phyloP scores from a whole-genome alignment of 2,113 vertebrate species.

The Micromys minutus region DNA sequence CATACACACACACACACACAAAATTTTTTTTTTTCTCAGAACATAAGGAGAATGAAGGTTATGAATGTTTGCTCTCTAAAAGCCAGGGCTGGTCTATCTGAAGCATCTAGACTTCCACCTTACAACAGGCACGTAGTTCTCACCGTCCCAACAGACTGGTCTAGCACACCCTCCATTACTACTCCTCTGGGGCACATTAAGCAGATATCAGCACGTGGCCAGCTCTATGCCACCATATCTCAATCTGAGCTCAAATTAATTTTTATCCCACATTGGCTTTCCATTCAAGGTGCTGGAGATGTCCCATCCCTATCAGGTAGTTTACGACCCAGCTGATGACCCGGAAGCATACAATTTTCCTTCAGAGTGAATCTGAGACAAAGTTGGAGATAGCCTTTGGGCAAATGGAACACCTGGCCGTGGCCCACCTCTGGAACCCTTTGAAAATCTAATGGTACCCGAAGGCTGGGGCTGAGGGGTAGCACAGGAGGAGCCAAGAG shows the following conservation, averaged over 20 bases:
- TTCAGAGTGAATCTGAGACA: constrained; percentile 5
- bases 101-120: background rate
- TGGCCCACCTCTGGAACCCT: background rate
- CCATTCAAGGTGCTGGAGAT: background rate
- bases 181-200: constrained; percentile 6
- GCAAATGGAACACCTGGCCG: background rate
- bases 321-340: background rate
- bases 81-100: background rate
- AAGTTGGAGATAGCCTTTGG: background rate
- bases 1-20: background rate
- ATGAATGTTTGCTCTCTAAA: background rate
- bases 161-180: background rate
- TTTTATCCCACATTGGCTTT: constrained; percentile 40
- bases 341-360: constrained; percentile 7
- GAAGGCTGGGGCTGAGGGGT: background rate
- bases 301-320: background rate
- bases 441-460: background rate
- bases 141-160: background rate
- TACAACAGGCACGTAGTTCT: background rate
- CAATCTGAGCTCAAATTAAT: constrained; percentile 12
- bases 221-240: background rate
- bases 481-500: background rate
- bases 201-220: background rate
- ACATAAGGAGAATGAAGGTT: background rate
- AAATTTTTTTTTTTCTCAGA: constrained; percentile 39